Evolutionary conservation across 2,113 vertebrate species (phyloP).

Genomic region (Pholis gunnellus): DNA sequence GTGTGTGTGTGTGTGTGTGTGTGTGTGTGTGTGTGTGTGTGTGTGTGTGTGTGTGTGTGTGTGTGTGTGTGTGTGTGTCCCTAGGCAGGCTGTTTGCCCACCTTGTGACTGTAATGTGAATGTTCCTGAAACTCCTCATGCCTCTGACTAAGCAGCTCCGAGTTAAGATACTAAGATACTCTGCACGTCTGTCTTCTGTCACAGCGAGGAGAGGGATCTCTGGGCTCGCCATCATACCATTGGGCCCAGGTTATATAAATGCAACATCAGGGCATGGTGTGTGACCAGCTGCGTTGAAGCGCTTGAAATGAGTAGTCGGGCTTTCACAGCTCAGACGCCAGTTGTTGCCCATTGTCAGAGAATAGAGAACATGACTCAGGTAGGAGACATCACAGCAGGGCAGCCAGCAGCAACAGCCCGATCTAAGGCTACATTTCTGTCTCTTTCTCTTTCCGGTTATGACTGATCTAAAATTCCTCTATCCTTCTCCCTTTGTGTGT

Average conservation of each 20-base stretch:
- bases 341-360: not conserved
- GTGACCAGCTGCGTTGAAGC: not conserved
- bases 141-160: not conserved
- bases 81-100: not conserved
- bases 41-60: not conserved
- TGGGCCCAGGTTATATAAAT: constrained; percentile 12
- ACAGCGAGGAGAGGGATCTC: not conserved
- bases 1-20: not conserved
- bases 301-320: no score
- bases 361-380: constrained; percentile 29
- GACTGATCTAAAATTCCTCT: constrained; percentile 5
- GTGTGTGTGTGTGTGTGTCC: not conserved
- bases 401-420: not conserved
- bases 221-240: not conserved
- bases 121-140: not conserved
- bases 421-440: not conserved
- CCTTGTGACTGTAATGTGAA: constrained; percentile 6
- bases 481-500: not conserved
- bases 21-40: not conserved
- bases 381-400: constrained; percentile 24
- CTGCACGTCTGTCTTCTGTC: no score
- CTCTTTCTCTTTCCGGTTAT: not conserved
- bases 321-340: not conserved
- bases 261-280: not conserved
- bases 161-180: not conserved